Evolutionary conservation across 1,140 invertebrate genomes (phyloP).

Genomic region (Choristoneura fumiferana): DNA sequence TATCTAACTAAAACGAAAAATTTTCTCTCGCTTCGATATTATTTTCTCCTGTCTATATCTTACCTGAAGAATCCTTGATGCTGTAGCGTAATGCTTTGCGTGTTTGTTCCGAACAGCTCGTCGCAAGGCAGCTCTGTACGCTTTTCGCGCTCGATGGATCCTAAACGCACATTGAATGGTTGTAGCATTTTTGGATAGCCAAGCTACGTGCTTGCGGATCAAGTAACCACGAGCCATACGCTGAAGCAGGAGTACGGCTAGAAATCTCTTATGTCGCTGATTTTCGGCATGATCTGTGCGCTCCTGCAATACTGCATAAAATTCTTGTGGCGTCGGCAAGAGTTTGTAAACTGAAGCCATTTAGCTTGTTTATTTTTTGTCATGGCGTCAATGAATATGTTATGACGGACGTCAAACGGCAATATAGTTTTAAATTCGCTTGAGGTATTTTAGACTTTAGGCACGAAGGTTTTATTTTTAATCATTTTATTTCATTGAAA

Average conservation of each 20-base stretch:
- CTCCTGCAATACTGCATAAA: slow-evolving; percentile 52
- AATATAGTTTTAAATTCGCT: too few species aligned
- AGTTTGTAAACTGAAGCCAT: slow-evolving; percentile 59
- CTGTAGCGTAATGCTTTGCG: slow-evolving; percentile 46
- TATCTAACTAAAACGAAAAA: too few species aligned
- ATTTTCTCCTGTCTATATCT: too few species aligned
- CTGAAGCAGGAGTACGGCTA: slow-evolving; percentile 53
- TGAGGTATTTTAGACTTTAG: too few species aligned
- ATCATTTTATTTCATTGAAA: too few species aligned
- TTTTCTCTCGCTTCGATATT: too few species aligned
- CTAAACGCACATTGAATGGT: slow-evolving; percentile 68
- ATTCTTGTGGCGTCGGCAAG: slow-evolving; percentile 45
- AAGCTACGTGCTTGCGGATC: slow-evolving; percentile 60
- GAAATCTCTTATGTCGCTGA: slow-evolving; percentile 41
- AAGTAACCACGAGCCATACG: slow-evolving; percentile 57
- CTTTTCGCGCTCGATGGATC: slow-evolving; percentile 48
- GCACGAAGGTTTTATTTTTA: too few species aligned
- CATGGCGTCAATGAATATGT: neutral
- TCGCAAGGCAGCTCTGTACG: slow-evolving; percentile 49
- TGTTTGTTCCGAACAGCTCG: slow-evolving; percentile 56
- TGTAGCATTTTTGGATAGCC: slow-evolving; percentile 57
- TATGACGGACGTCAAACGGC: too few species aligned
- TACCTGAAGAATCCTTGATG: slow-evolving; percentile 60
- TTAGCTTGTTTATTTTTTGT: slow-evolving; percentile 3
- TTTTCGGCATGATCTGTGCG: slow-evolving; percentile 45